Evolutionary conservation across 1,140 invertebrate genomes (phyloP).

Genomic region (Centruroides sculpturatus): DNA sequence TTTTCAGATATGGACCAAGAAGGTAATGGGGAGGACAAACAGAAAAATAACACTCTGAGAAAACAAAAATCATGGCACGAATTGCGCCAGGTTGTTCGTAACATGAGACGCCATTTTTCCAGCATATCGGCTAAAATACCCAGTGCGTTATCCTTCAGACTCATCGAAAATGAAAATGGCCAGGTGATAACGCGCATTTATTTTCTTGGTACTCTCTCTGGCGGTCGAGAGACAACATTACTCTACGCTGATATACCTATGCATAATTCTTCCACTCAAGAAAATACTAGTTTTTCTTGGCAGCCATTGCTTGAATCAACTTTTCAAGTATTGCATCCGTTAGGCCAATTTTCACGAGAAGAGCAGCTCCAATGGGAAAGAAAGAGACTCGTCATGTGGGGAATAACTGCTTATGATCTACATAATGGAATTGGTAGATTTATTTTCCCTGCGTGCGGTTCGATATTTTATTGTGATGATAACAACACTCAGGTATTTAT

Average conservation of each 20-base stretch:
- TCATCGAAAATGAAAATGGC: constrained; percentile 9
- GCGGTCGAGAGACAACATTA: constrained; percentile 73
- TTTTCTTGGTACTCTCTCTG: constrained; percentile 68
- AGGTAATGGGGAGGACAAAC: too few species aligned
- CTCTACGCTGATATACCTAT: constrained; percentile 62
- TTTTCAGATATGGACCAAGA: too few species aligned
- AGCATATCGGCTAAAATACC: constrained; percentile 44
- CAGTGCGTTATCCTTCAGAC: constrained; percentile 14
- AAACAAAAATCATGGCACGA: constrained; percentile 49
- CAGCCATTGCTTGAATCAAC: constrained; percentile 53
- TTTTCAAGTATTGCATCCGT: constrained; percentile 43
- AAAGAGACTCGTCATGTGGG: constrained; percentile 76
- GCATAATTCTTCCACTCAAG: constrained; percentile 22
- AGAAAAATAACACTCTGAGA: too few species aligned
- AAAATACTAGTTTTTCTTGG: constrained; percentile 31
- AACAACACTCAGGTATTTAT: constrained; percentile 19
- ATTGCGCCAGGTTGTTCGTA: constrained; percentile 59
- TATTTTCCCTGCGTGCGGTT: constrained; percentile 76
- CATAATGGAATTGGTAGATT: constrained; percentile 63
- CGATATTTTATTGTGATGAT: constrained; percentile 63
- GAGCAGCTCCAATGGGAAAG: constrained; percentile 81
- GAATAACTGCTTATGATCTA: constrained; percentile 84
- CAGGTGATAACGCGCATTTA: constrained; percentile 50
- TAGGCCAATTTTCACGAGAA: constrained; percentile 53
- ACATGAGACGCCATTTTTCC: constrained; percentile 59